Evolutionary conservation across 2,113 vertebrate genomes (phyloP).

Genomic region (Corydoras sp.): DNA sequence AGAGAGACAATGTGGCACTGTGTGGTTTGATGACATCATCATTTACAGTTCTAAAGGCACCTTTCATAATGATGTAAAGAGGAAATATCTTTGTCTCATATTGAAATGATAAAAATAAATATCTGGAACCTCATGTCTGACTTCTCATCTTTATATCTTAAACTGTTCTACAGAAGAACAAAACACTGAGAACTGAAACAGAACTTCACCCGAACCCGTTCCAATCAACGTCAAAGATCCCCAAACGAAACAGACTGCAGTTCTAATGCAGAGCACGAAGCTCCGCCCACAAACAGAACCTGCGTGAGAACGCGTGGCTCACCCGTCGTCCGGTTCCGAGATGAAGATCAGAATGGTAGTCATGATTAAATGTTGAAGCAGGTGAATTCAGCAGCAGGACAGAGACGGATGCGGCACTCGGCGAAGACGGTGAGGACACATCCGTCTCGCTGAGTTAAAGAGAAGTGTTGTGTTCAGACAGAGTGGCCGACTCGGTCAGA

Average conservation of each 20-base stretch:
- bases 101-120: too few species aligned
- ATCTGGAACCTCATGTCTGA: too few species aligned
- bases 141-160: too few species aligned
- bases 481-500: background rate
- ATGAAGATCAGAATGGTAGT: slow-evolving; percentile 36
- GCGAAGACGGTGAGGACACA: background rate
- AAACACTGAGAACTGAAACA: too few species aligned
- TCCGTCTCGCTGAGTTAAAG: slow-evolving; percentile 3
- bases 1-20: background rate
- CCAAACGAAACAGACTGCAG: background rate
- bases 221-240: background rate
- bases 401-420: background rate
- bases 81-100: too few species aligned
- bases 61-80: too few species aligned
- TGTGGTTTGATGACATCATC: too few species aligned
- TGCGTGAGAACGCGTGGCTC: background rate
- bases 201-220: background rate
- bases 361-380: slow-evolving; percentile 10
- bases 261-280: background rate
- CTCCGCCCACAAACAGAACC: background rate
- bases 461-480: slow-evolving; percentile 28
- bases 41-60: too few species aligned
- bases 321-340: slow-evolving; percentile 34
- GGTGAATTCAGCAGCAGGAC: too few species aligned
- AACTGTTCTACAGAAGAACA: too few species aligned